phyloP scores from a whole-genome alignment of 2,888 invertebrate genomes.

The Sericinus montela region DNA sequence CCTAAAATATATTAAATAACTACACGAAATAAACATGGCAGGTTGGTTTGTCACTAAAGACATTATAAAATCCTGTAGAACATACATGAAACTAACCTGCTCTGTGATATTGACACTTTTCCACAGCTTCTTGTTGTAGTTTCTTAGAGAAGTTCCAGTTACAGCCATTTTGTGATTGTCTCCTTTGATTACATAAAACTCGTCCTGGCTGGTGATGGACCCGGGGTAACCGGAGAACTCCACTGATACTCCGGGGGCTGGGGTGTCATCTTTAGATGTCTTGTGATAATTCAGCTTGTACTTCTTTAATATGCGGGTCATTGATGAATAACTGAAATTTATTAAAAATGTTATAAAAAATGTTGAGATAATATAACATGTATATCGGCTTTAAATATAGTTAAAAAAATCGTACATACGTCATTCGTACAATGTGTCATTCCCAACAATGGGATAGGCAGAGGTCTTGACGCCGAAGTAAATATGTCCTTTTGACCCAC shows the following conservation, averaged over 20 bases:
- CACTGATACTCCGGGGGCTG: slow-evolving; percentile 83
- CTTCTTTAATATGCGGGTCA: slow-evolving; percentile 91
- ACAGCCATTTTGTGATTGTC: slow-evolving; percentile 80
- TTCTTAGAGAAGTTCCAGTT: slow-evolving; percentile 88
- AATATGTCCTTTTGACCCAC: no score
- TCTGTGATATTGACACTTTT: slow-evolving; percentile 81
- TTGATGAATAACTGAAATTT: slow-evolving; percentile 83
- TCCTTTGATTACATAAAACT: slow-evolving; percentile 85
- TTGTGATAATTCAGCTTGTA: slow-evolving; percentile 89
- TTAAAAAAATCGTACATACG: no score
- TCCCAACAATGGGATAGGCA: no score
- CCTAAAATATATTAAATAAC: no score
- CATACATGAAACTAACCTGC: slow-evolving; percentile 55
- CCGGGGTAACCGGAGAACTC: slow-evolving; percentile 93
- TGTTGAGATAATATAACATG: no score
- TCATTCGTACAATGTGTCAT: no score
- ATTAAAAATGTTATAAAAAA: not conserved
- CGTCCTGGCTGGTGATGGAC: slow-evolving; percentile 88
- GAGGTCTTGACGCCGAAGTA: no score
- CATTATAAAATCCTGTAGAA: no score
- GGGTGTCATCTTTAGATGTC: slow-evolving; percentile 63
- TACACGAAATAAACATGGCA: no score
- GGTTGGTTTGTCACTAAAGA: no score
- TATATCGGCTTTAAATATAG: no score
- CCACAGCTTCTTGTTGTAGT: slow-evolving; percentile 86